Percentiles rank a stretch among this genome's conserved stretches.
Conservation (phyloP, 2,888 invertebrate species). For the Agrotis segetum region DNA sequence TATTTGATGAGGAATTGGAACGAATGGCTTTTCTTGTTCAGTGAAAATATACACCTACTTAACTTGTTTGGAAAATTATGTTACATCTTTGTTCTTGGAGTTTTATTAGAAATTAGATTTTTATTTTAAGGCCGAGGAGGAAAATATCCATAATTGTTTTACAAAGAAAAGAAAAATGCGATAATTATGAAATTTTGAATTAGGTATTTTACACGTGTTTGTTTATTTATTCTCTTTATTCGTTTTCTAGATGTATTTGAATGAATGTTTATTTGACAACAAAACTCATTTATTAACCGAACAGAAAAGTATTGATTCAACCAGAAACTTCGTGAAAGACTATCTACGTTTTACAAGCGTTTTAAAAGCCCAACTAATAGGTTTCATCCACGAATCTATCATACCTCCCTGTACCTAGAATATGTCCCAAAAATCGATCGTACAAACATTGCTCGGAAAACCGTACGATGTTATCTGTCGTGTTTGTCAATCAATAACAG, state of each 20-base stretch:
- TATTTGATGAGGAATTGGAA: slow-evolving; percentile 35
- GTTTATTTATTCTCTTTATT: no score
- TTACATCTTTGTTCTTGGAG: neutral
- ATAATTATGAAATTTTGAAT: neutral
- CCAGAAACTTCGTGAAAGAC: no score
- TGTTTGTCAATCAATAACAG: no score
- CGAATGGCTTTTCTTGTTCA: slow-evolving; percentile 4
- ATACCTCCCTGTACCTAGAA: no score
- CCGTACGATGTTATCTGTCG: no score
- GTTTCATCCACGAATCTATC: no score
- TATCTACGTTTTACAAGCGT: no score
- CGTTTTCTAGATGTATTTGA: neutral
- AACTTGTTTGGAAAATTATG: slow-evolving; percentile 13
- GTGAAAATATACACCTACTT: slow-evolving; percentile 17
- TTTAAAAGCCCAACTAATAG: no score
- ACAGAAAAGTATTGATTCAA: neutral
- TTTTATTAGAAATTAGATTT: neutral
- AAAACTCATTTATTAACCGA: neutral
- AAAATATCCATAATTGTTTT: neutral
- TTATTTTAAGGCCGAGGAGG: neutral
- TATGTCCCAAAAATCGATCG: no score
- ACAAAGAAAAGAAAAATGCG: neutral
- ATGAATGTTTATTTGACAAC: no score
- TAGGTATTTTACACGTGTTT: no score
- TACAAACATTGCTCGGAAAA: no score